These are phyloP conservation scores for Pachliopta kotzebuea DNA, from an alignment of 2,888 invertebrate genomes.

Conservation along the genomic window DNA sequence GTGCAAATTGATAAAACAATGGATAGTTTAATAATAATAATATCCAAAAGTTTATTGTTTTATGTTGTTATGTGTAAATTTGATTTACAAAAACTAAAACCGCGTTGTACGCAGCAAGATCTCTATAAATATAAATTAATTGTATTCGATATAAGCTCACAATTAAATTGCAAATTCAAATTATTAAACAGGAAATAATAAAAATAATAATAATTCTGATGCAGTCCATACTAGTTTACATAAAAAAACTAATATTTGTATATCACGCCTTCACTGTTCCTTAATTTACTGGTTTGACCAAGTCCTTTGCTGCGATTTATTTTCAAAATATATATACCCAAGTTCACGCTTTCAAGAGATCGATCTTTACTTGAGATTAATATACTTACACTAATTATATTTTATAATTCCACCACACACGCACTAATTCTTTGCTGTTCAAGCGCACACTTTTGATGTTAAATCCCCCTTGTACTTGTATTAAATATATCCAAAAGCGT, in stretches of 20 bases:
- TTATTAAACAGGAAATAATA: neutral
- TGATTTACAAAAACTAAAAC: constrained; percentile 19
- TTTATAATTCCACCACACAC: neutral
- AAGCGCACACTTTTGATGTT: neutral
- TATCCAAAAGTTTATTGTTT: neutral
- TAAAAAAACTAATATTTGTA: no score
- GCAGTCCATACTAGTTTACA: neutral
- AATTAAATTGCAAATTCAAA: neutral
- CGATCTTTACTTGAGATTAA: neutral
- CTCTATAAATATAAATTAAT: neutral
- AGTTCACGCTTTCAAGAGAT: neutral
- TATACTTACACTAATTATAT: neutral
- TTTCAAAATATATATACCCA: neutral
- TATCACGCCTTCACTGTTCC: neutral
- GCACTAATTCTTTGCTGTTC: neutral
- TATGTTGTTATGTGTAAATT: constrained; percentile 5
- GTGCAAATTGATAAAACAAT: constrained; percentile 16
- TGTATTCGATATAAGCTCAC: neutral
- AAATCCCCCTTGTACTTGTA: neutral
- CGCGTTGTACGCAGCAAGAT: constrained; percentile 16
- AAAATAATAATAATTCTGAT: neutral
- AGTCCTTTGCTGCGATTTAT: neutral
- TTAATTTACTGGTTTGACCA: neutral
- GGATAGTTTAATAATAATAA: constrained; percentile 4
- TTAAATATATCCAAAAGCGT: neutral